These are phyloP conservation scores for Litoditis marina DNA, from an alignment of 2,888 invertebrate genomes.

Conservation along the genomic window DNA sequence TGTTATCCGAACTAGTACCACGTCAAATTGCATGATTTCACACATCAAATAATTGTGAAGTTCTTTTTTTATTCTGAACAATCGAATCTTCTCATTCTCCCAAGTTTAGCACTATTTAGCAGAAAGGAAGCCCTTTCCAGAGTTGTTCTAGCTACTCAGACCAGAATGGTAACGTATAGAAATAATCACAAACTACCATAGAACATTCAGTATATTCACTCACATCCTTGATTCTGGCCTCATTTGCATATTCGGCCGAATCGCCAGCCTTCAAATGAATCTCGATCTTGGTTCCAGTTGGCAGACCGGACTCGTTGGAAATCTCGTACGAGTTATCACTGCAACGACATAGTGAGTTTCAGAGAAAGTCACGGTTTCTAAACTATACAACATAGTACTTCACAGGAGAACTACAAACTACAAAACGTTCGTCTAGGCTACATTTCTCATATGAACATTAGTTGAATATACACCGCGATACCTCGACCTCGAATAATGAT, in stretches of 20 bases:
- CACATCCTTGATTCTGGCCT: slow-evolving; percentile 75
- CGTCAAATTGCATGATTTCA: background rate
- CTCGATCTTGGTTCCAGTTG: slow-evolving; percentile 87
- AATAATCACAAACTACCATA: background rate
- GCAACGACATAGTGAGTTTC: slow-evolving; percentile 16
- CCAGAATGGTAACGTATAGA: too few species aligned
- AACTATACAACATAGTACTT: too few species aligned
- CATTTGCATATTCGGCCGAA: slow-evolving; percentile 83
- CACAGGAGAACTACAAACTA: too few species aligned
- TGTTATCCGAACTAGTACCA: background rate
- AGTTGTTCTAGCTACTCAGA: background rate
- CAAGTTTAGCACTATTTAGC: background rate
- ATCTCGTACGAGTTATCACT: slow-evolving; percentile 74
- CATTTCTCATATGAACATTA: too few species aligned
- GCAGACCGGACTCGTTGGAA: slow-evolving; percentile 78
- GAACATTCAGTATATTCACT: too few species aligned
- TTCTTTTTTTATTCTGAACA: too few species aligned
- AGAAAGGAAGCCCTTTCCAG: background rate
- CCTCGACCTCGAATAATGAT: too few species aligned
- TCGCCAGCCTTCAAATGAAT: slow-evolving; percentile 81
- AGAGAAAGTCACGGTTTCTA: background rate
- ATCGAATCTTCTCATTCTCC: too few species aligned
- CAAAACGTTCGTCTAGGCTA: too few species aligned
- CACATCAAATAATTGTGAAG: too few species aligned
- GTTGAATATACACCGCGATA: too few species aligned